Percentiles rank a stretch among this genome's conserved stretches.
phyloP scores from a whole-genome alignment of 1,140 invertebrate genomes.

The Sarcophaga peregrina region DNA sequence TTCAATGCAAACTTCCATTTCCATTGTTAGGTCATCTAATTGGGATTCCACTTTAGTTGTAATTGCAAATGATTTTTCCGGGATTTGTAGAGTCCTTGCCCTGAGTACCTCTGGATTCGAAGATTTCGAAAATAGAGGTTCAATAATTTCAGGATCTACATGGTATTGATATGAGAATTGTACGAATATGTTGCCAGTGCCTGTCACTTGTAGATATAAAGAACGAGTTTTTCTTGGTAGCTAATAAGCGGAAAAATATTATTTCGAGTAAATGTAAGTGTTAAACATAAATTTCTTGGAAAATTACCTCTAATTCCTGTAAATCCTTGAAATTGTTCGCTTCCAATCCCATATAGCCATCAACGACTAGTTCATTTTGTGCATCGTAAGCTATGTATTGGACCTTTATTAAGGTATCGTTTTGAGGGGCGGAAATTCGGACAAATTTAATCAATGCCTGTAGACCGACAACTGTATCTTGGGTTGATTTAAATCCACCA shows the following conservation, averaged over 20 bases:
- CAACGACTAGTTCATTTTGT: not conserved
- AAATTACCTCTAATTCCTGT: slow-evolving; percentile 4
- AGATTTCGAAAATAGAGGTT: not conserved
- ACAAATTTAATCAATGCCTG: slow-evolving; percentile 71
- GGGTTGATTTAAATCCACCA: slow-evolving; percentile 82
- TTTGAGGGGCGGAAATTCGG: no score
- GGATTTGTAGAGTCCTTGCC: not conserved
- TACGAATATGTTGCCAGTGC: not conserved
- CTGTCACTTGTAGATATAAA: not conserved
- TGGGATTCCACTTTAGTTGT: not conserved
- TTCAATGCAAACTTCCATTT: not conserved
- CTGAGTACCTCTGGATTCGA: not conserved
- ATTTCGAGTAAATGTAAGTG: not conserved
- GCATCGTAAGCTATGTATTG: not conserved
- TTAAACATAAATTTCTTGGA: no score
- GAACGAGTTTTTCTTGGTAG: not conserved
- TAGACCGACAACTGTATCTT: slow-evolving; percentile 77
- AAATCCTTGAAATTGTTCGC: not conserved
- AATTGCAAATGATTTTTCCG: not conserved
- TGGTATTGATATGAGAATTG: not conserved
- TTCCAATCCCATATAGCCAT: not conserved
- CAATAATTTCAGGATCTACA: not conserved
- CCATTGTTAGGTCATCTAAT: not conserved
- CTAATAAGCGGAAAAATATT: not conserved
- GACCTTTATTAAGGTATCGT: not conserved